phyloP scores from a whole-genome alignment of 2,113 vertebrate genomes.

The Corvus hawaiiensis region DNA sequence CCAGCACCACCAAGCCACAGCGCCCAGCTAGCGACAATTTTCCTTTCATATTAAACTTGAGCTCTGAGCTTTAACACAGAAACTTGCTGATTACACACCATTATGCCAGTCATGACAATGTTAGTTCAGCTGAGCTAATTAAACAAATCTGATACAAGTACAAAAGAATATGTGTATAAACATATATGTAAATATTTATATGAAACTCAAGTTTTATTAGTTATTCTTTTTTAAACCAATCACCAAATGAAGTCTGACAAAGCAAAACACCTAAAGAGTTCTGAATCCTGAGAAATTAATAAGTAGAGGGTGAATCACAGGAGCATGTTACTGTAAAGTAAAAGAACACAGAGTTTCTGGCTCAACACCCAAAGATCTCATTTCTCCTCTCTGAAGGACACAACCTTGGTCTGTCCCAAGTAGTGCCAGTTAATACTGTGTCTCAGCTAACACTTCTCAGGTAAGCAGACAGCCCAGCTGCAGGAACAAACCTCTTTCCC shows the following conservation, averaged over 20 bases:
- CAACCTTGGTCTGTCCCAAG: not conserved
- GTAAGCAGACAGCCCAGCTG: not conserved
- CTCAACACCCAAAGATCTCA: not conserved
- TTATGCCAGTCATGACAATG: not conserved
- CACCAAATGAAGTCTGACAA: not conserved
- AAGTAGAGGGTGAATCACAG: not conserved
- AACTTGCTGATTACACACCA: not conserved
- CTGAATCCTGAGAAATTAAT: not conserved
- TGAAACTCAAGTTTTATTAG: not conserved
- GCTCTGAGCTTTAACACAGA: not conserved
- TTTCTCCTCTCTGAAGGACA: not conserved
- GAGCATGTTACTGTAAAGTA: not conserved
- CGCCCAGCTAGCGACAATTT: not conserved
- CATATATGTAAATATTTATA: not conserved
- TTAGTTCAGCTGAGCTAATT: not conserved
- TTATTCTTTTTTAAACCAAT: not conserved
- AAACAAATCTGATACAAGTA: not conserved
- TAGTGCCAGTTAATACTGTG: rapidly evolving
- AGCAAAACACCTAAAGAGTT: not conserved
- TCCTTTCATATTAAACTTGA: not conserved
- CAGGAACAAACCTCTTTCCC: not conserved
- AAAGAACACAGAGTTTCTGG: not conserved
- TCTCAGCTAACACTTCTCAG: not conserved
- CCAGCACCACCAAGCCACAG: too few species aligned
- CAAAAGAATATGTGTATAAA: not conserved